Base-by-base conservation (phyloP, 1,140 invertebrate genomes). In the Drosophila tsacasi region DNA sequence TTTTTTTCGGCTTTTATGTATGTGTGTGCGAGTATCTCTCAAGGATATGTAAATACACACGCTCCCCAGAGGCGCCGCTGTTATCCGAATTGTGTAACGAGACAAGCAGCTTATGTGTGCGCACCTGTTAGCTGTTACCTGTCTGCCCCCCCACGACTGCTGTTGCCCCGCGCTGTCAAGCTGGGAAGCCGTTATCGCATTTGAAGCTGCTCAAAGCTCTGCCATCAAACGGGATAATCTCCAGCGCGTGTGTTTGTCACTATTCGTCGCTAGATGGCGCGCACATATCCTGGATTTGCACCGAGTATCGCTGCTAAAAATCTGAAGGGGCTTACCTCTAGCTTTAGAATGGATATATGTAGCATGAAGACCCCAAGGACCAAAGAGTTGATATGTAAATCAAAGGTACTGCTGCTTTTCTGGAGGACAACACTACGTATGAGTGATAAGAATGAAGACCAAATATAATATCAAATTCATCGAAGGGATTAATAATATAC, bases 1-100 rank as follows among this genome's bases (percentile, higher is more conserved):
- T 81, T 84, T 84, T 84, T 40, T 69, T 64, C 61, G 35, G 23
- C 35, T 42, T 10, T 13, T 25, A 32, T 40, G 49, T 40, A 13
- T 47, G 3, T 47, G 40, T 60, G 19, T 42, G 52, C 25, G 10
- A 39, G 27, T 61, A 40, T 57, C 55, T 58, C 62, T 67, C 80
- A 77, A 86, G 84, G 64, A 76, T 74, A 73, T 73, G 71, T 72
- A 74, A 74, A 46, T 77, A 61, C 74, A 61, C 49, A 61, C 32
- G 50, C 25, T 77, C 75, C 73, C 64, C 64, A 46, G 74, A 77
- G 75, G 60, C 62, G 40, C 30, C 73, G 74, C 55, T 76, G 63
- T 65, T 47, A 59, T 60, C 55, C 35, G 58, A 67, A 84, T 66
- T 81, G 81, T 84, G 81, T 77, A 83, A 83, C 58, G 83, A 65